phyloP scores from a whole-genome alignment of 2,888 invertebrate genomes.

The Pemphredon lugubris region DNA sequence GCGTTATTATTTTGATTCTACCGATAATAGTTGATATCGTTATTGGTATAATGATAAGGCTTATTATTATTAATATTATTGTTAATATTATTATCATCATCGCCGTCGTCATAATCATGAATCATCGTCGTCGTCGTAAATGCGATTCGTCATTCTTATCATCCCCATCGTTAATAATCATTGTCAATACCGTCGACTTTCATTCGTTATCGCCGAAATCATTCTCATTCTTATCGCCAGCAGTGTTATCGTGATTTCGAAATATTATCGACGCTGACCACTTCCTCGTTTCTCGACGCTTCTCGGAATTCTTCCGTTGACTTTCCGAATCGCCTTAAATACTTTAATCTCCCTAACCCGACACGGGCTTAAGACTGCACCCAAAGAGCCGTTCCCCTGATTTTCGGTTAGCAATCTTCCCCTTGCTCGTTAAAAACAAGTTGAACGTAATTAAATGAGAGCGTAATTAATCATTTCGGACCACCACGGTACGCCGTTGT shows the following conservation, averaged over 20 bases:
- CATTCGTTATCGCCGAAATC: conserved; percentile 30
- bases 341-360: neutral
- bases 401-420: too few relatives aligned
- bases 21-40: conserved; percentile 56
- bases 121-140: conserved; percentile 49
- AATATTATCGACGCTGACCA: neutral
- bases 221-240: conserved; percentile 9
- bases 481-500: too few relatives aligned
- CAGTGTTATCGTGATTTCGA: neutral
- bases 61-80: conserved; percentile 53
- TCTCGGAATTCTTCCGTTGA: neutral
- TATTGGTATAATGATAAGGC: conserved; percentile 51
- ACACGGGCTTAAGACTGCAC: neutral
- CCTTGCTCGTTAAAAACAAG: too few relatives aligned
- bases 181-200: conserved; percentile 35
- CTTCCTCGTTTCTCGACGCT: neutral
- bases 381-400: conserved; percentile 1
- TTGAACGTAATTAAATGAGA: too few relatives aligned
- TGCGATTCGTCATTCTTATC: conserved; percentile 43
- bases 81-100: conserved; percentile 51
- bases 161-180: too few relatives aligned
- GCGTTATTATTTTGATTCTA: conserved; percentile 60
- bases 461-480: too few relatives aligned
- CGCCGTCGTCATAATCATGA: conserved; percentile 50
- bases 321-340: neutral